Percentiles rank a stretch among this genome's conserved stretches.
phyloP scores from a whole-genome alignment of 2,797 vertebrate genomes.

The Rhadinocentrus ornatus region DNA sequence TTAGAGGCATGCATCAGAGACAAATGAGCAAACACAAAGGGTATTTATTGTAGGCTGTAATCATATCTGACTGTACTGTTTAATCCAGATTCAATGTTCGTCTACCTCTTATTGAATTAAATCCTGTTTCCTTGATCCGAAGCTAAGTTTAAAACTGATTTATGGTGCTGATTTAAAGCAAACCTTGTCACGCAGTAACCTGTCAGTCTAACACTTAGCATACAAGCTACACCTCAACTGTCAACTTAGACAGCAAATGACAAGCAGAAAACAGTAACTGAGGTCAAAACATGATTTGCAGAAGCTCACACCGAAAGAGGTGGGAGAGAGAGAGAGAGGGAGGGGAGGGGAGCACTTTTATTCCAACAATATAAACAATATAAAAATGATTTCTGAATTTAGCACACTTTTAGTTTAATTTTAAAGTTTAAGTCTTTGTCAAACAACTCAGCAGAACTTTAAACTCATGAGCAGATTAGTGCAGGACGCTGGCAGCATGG shows the following conservation, averaged over 20 bases:
- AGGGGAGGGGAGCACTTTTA: no score
- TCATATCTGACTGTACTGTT: not conserved
- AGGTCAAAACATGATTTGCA: conserved; percentile 21
- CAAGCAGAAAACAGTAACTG: conserved; percentile 10
- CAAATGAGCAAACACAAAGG: not conserved
- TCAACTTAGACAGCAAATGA: conserved; percentile 14
- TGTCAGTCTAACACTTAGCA: not conserved
- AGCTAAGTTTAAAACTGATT: not conserved
- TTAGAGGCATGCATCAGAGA: not conserved
- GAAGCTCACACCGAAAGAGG: conserved; percentile 1
- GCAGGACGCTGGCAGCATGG: not conserved
- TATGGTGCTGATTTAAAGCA: conserved; percentile 4
- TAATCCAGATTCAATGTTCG: not conserved
- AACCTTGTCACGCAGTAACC: not conserved
- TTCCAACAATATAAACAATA: no score
- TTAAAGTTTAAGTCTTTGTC: conserved; percentile 8
- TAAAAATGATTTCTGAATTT: not conserved
- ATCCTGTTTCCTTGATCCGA: not conserved
- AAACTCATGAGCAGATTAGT: conserved; percentile 13
- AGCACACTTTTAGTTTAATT: conserved; percentile 12
- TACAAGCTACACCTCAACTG: not conserved
- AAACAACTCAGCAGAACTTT: not conserved
- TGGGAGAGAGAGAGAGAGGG: no score
- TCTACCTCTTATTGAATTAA: not conserved
- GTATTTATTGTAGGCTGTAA: not conserved